Conservation (phyloP, 2,888 invertebrate species). For the Athalia cordata region DNA sequence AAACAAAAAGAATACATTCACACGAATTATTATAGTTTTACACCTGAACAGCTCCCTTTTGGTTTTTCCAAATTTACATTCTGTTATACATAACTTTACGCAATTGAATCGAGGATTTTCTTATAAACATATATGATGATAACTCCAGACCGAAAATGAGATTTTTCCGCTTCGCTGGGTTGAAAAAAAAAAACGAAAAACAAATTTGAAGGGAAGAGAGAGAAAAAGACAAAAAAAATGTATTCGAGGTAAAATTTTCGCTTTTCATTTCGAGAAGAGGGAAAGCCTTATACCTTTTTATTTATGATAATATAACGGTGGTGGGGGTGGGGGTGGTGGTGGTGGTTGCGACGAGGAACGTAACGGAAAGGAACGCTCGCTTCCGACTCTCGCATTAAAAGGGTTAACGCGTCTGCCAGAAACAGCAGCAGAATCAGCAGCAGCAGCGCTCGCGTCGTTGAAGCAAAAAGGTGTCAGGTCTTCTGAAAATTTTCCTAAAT, state of each 20-base stretch:
- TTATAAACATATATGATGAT: not conserved
- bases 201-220: not conserved
- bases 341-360: too few relatives aligned
- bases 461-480: slow-evolving; percentile 14
- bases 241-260: slow-evolving; percentile 2
- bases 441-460: too few relatives aligned
- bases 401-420: slow-evolving; percentile 39
- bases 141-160: not conserved
- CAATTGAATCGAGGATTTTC: not conserved
- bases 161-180: too few relatives aligned
- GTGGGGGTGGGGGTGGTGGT: too few relatives aligned
- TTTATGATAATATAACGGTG: slow-evolving; percentile 24
- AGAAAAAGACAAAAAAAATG: not conserved
- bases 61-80: not conserved
- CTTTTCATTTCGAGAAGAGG: not conserved
- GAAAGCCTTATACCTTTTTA: not conserved
- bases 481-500: slow-evolving; percentile 29
- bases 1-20: not conserved
- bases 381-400: slow-evolving; percentile 24
- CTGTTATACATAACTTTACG: not conserved
- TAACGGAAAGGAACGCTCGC: not conserved
- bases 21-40: slow-evolving; percentile 28
- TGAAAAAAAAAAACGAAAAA: too few relatives aligned
- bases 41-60: not conserved
- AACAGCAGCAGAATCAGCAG: too few relatives aligned